phyloP scores from a whole-genome alignment of 2,113 vertebrate genomes.

The pig (Sus scrofa) region DNA sequence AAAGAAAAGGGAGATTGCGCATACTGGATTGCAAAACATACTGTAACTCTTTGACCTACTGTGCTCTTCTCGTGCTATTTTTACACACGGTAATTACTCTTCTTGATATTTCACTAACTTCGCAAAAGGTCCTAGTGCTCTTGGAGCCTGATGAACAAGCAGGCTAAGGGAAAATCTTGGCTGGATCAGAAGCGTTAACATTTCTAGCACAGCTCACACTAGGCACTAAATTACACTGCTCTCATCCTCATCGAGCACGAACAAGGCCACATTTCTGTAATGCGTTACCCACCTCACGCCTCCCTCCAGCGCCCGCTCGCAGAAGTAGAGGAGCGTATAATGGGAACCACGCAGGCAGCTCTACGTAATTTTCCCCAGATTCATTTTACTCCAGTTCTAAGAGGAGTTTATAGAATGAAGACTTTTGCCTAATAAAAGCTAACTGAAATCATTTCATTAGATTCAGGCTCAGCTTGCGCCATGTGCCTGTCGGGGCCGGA shows the following conservation, averaged over 20 bases:
- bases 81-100: constrained; percentile 66
- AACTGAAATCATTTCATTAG: neutral
- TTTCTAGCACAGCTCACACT: neutral
- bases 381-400: neutral
- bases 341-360: neutral
- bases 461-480: neutral
- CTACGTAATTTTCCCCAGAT: neutral
- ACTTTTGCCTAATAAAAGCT: neutral
- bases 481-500: neutral
- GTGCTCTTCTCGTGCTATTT: constrained; percentile 69
- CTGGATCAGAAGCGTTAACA: neutral
- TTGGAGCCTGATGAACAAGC: constrained; percentile 44
- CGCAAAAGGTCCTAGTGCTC: neutral
- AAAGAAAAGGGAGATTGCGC: neutral
- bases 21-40: constrained; percentile 34
- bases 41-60: constrained; percentile 63
- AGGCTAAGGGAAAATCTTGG: neutral
- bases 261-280: neutral
- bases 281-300: neutral
- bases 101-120: constrained; percentile 58
- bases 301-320: neutral
- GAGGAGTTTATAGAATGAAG: neutral
- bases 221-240: neutral
- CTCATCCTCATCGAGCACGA: neutral
- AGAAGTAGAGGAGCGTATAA: neutral